Percentiles rank a stretch among this genome's conserved stretches.
Conservation (phyloP, 2,797 vertebrate species). For the Sciurus vulgaris region DNA sequence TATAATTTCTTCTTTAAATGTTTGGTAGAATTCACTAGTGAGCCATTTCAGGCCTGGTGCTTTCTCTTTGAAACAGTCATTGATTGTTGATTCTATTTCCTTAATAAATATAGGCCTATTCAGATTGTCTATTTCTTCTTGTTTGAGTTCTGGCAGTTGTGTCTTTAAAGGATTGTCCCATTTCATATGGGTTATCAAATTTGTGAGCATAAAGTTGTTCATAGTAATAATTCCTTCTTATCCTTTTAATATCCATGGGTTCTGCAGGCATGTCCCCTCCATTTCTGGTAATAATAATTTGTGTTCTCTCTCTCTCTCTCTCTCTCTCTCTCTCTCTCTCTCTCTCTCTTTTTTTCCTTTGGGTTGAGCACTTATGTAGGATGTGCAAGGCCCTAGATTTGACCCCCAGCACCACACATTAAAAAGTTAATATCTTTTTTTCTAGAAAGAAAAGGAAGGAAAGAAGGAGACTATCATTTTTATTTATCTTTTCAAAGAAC, state of each 20-base stretch:
- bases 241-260: not conserved
- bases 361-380: too few species aligned
- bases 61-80: not conserved
- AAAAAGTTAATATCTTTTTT: not conserved
- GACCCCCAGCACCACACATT: not conserved
- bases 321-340: not conserved
- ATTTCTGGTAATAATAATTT: too few species aligned
- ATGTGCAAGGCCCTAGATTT: too few species aligned
- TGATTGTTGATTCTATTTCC: too few species aligned
- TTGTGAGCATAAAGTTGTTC: not conserved
- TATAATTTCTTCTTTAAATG: too few species aligned
- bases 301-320: not conserved
- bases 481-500: not conserved
- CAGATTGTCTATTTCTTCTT: not conserved
- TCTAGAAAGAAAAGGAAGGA: not conserved
- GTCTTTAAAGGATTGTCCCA: not conserved
- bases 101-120: too few species aligned
- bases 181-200: slow-evolving; percentile 22
- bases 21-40: too few species aligned
- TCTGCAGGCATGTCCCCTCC: not conserved
- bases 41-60: not conserved
- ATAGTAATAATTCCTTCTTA: not conserved
- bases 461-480: not conserved
- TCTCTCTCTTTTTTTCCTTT: not conserved
- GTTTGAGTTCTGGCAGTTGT: not conserved